Evolutionary conservation across 2,113 vertebrate species (phyloP).

Genomic region (Bufo gargarizans): DNA sequence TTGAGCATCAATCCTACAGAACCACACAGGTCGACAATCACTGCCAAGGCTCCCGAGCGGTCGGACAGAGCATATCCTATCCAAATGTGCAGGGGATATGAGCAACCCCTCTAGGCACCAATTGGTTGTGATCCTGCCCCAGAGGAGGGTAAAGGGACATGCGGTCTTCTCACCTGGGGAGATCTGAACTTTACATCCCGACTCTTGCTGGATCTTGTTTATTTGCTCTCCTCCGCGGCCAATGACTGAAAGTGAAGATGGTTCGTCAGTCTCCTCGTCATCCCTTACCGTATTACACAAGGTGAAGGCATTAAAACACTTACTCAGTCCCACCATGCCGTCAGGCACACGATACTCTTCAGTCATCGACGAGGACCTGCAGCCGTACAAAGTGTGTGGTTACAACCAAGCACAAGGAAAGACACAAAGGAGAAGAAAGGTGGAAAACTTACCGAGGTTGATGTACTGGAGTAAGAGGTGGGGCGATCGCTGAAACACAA

Average conservation of each 20-base stretch:
- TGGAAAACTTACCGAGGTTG: conserved; percentile 71
- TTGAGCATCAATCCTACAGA: neutral
- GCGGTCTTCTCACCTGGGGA: conserved; percentile 80
- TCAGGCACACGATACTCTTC: conserved; percentile 91
- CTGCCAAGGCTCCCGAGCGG: too few relatives aligned
- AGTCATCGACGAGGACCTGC: conserved; percentile 75
- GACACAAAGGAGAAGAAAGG: neutral
- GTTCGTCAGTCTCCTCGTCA: neutral
- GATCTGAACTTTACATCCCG: conserved; percentile 94
- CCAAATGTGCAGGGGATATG: neutral
- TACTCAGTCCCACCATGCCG: conserved; percentile 92
- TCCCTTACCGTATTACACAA: neutral
- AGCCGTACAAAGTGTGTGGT: neutral
- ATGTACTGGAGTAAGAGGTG: conserved; percentile 86
- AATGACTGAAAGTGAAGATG: conserved; percentile 75
- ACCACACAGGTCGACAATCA: neutral
- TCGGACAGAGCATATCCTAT: neutral
- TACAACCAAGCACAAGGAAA: neutral
- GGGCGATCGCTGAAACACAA: conserved; percentile 53
- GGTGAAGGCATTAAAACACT: conserved; percentile 68
- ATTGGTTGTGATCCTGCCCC: neutral
- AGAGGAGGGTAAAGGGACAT: neutral
- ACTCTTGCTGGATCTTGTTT: conserved; percentile 94
- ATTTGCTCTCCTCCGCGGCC: conserved; percentile 93
- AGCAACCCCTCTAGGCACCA: neutral